Conservation (phyloP, 2,888 invertebrate genomes). For the Cryptus viduatorius region DNA sequence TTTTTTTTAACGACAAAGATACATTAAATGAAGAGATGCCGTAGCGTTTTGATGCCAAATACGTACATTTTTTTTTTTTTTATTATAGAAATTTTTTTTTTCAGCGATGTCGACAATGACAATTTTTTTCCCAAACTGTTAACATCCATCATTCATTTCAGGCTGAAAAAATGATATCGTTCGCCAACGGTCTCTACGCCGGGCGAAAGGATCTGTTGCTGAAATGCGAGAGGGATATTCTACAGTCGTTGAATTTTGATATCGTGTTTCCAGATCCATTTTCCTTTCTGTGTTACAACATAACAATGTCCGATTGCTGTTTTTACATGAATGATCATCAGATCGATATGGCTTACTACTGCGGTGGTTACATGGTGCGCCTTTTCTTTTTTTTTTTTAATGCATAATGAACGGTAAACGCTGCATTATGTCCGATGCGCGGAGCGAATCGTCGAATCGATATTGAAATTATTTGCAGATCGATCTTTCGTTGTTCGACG, state of each 20-base stretch:
- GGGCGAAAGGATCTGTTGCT: slow-evolving; percentile 66
- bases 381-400: not conserved
- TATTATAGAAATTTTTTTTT: not conserved
- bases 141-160: slow-evolving; percentile 45
- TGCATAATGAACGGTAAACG: too few species aligned
- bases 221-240: slow-evolving; percentile 73
- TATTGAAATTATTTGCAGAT: slow-evolving; percentile 70
- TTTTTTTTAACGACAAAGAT: not conserved
- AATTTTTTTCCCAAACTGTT: not conserved
- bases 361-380: slow-evolving; percentile 76
- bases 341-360: slow-evolving; percentile 66
- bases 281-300: slow-evolving; percentile 70
- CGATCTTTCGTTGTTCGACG: slow-evolving; percentile 76
- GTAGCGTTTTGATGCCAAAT: too few species aligned
- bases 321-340: slow-evolving; percentile 35
- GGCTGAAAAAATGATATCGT: slow-evolving; percentile 72
- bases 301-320: slow-evolving; percentile 53
- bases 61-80: too few species aligned
- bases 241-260: slow-evolving; percentile 74
- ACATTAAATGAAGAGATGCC: not conserved
- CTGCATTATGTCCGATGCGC: too few species aligned
- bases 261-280: slow-evolving; percentile 76
- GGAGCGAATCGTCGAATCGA: not conserved
- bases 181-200: slow-evolving; percentile 69
- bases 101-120: not conserved